Evolutionary conservation across 2,888 invertebrate genomes (phyloP).

Genomic region (Pogonocherus hispidulus): DNA sequence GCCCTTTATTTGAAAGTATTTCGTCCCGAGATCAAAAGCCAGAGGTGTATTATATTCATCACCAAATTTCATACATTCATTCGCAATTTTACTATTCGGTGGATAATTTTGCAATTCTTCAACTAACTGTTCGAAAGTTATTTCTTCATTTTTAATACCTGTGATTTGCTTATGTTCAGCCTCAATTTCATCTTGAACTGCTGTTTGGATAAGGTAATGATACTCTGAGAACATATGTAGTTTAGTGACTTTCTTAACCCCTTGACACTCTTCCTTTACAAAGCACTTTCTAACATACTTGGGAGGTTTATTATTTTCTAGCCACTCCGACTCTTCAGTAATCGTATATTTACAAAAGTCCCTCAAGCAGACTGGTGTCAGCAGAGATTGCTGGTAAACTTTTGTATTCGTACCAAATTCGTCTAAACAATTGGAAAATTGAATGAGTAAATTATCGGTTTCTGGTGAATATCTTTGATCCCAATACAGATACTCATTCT

Average conservation of each 20-base stretch:
- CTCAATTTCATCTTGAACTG: conserved; percentile 26
- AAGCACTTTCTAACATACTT: conserved; percentile 41
- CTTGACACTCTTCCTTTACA: conserved; percentile 47
- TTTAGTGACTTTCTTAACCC: conserved; percentile 45
- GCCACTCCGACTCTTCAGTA: conserved; percentile 50
- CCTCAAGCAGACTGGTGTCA: conserved; percentile 56
- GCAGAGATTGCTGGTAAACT: conserved; percentile 49
- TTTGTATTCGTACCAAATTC: conserved; percentile 54
- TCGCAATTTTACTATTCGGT: conserved; percentile 35
- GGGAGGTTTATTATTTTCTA: conserved; percentile 42
- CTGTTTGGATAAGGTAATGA: conserved; percentile 43
- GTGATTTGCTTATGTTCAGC: background rate
- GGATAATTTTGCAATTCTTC: conserved; percentile 50
- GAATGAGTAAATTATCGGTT: conserved; percentile 52
- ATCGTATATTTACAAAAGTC: conserved; percentile 58
- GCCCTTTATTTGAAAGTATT: conserved; percentile 51
- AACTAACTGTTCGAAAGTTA: conserved; percentile 47
- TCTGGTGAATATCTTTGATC: conserved; percentile 52
- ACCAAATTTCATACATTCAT: conserved; percentile 39
- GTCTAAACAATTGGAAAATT: conserved; percentile 54
- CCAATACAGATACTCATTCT: conserved; percentile 47
- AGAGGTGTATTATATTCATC: conserved; percentile 39
- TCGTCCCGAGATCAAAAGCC: conserved; percentile 54
- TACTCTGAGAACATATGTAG: conserved; percentile 48
- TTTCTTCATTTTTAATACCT: conserved; percentile 12